A percentile compares a stretch with the other conserved stretches of the same genome.
These are phyloP conservation scores for Caenorhabditis sinica DNA, from an alignment of 2,888 invertebrate genomes.

Conservation along the genomic window DNA sequence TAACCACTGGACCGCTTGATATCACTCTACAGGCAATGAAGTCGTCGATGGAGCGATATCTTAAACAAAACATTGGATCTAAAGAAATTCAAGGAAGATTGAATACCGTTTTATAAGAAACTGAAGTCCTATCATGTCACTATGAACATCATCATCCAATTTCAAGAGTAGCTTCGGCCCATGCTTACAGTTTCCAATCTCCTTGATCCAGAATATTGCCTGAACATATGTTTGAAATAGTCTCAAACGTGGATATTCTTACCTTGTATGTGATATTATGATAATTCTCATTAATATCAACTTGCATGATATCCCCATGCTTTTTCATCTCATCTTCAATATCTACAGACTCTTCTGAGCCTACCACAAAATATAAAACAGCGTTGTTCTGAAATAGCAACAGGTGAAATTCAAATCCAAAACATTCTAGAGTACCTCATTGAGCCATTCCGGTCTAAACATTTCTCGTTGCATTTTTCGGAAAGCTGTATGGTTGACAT, in stretches of 20 bases:
- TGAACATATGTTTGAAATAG: slow-evolving; percentile 1
- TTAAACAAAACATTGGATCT: slow-evolving; percentile 13
- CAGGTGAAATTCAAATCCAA: too few relatives aligned
- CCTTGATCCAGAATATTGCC: slow-evolving; percentile 70
- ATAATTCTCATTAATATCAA: slow-evolving; percentile 67
- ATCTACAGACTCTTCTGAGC: neutral
- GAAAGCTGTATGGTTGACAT: slow-evolving; percentile 34
- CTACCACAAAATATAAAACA: slow-evolving; percentile 51
- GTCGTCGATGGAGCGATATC: slow-evolving; percentile 50
- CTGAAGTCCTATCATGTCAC: slow-evolving; percentile 58
- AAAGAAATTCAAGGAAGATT: too few relatives aligned
- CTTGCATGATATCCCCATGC: slow-evolving; percentile 53
- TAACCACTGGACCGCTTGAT: slow-evolving; percentile 64
- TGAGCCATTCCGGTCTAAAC: slow-evolving; percentile 43
- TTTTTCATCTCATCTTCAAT: slow-evolving; percentile 38
- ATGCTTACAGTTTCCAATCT: slow-evolving; percentile 49
- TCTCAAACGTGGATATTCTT: neutral
- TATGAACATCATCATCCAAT: slow-evolving; percentile 74
- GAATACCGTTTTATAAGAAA: slow-evolving; percentile 59
- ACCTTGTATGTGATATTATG: slow-evolving; percentile 74
- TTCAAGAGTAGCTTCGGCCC: slow-evolving; percentile 62
- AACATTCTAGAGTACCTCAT: slow-evolving; percentile 13
- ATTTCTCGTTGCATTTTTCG: slow-evolving; percentile 32
- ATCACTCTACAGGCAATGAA: slow-evolving; percentile 72
- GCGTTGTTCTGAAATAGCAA: slow-evolving; percentile 54